Evolutionary conservation across 1,140 invertebrate species (phyloP), one percentile per base, ranked within the genome.

Genomic region (Orchesella cincta): DNA sequence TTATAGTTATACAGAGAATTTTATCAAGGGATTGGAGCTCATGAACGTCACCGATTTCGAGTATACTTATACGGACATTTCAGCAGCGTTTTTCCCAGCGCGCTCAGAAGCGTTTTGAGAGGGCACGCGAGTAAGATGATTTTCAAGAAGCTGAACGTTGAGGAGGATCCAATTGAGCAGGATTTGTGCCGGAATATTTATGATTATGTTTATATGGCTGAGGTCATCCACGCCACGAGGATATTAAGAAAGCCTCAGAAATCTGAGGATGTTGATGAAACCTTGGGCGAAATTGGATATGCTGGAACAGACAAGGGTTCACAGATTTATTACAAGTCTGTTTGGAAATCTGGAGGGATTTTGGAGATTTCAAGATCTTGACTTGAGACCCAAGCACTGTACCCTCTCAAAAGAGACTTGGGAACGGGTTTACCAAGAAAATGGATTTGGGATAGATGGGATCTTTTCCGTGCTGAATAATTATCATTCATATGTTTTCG

Each of bases 11-110:
- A n/a, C n/a, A n/a, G n/a, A n/a, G n/a, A n/a, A n/a, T n/a, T n/a
- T n/a, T n/a, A n/a, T n/a, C 34, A 70, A 29, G 73, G 76, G n/a
- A 14, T 67, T 0, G 62, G 73, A 0, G 18, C n/a, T n/a, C n/a
- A n/a, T n/a, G n/a, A n/a, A n/a, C n/a, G n/a, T n/a, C n/a, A n/a
- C 78, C 34, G 26, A 64, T 1, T 78, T 71, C 29, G 26, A 46
- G 5, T 80, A 78, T 71, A 74, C 54, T 14, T 80, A 75, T 52
- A 80, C 79, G 1, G 79, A 80, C 35, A 76, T 80, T 36, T 62
- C 73, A 5, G 70, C 76, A 36, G 31, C 31, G 0, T 74, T 80
- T 52, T 18, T 80, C 0, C 1, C 46, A 23, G 33, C 71, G 26
- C 33, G 46, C 79, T 0, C 5, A 73, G 36, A 51, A 36, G 16